phyloP scores from a whole-genome alignment of 1,140 invertebrate genomes.

The Zaprionus ghesquierei region DNA sequence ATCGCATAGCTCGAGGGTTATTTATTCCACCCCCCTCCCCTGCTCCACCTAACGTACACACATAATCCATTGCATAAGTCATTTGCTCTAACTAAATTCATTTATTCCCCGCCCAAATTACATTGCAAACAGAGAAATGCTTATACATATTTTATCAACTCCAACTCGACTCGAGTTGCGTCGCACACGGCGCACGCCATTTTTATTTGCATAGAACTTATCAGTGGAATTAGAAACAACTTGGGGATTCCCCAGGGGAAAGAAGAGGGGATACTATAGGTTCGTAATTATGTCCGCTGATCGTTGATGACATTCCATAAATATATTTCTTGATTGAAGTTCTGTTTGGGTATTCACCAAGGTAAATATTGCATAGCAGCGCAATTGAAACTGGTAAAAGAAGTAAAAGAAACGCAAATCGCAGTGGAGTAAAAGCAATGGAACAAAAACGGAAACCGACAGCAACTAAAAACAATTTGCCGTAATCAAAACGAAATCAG shows the following conservation, averaged over 20 bases:
- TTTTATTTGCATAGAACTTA: constrained; percentile 54
- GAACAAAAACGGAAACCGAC: constrained; percentile 16
- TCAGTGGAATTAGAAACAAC: constrained; percentile 36
- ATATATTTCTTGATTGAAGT: constrained; percentile 20
- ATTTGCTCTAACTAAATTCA: constrained; percentile 30
- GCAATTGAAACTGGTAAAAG: constrained; percentile 42
- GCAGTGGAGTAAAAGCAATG: neutral
- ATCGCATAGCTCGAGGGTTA: neutral
- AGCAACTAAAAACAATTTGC: constrained; percentile 74
- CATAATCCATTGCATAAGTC: constrained; percentile 43
- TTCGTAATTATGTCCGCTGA: constrained; percentile 53
- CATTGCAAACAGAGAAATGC: constrained; percentile 56
- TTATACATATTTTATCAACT: constrained; percentile 61
- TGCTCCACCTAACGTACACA: neutral
- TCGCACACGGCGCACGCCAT: constrained; percentile 54
- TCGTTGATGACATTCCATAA: constrained; percentile 23
- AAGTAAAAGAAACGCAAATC: constrained; percentile 45
- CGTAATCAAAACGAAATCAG: constrained; percentile 77
- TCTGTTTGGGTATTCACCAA: neutral
- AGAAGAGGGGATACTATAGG: neutral
- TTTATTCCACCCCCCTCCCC: neutral
- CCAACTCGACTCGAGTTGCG: too few species aligned
- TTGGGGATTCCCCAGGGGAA: constrained; percentile 24
- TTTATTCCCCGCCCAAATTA: constrained; percentile 54
- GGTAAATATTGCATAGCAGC: constrained; percentile 46